These are phyloP conservation scores for Acanthisitta chloris DNA, from an alignment of 2,113 vertebrate genomes.

Conservation along the genomic window DNA sequence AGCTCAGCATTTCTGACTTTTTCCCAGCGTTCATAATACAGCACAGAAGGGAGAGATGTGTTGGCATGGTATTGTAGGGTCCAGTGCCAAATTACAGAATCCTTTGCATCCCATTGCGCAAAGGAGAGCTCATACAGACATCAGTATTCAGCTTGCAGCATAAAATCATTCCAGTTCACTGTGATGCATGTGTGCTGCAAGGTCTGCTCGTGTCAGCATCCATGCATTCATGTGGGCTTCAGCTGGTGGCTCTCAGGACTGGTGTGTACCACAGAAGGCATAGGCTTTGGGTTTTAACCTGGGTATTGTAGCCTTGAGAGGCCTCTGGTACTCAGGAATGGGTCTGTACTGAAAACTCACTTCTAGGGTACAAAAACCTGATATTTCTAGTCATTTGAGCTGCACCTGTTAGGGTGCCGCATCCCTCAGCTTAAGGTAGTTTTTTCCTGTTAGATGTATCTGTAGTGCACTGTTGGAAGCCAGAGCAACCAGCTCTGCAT, in stretches of 20 bases:
- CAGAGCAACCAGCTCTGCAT: accelerated
- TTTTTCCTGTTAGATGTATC: background rate
- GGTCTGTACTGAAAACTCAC: background rate
- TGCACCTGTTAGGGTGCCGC: background rate
- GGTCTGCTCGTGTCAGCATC: accelerated
- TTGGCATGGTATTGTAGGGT: background rate
- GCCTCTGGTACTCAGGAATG: background rate
- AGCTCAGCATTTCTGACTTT: background rate
- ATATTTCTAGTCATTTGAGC: background rate
- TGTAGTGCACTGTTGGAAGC: background rate
- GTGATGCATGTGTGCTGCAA: accelerated
- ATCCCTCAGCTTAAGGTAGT: background rate
- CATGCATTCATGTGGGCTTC: background rate
- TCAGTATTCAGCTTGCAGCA: accelerated
- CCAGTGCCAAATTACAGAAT: background rate
- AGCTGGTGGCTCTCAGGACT: background rate
- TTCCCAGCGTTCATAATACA: accelerated
- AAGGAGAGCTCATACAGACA: accelerated
- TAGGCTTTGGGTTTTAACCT: background rate
- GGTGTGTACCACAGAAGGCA: background rate
- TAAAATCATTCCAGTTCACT: accelerated
- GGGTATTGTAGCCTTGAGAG: background rate
- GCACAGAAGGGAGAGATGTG: accelerated
- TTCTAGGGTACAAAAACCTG: background rate
- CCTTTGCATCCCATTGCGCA: background rate